Evolutionary conservation across 30 jellyfish, hydroid and myxozoan genomes (phyloP), one percentile per base, ranked within the genome.

Genomic region (Mastigias papua): DNA sequence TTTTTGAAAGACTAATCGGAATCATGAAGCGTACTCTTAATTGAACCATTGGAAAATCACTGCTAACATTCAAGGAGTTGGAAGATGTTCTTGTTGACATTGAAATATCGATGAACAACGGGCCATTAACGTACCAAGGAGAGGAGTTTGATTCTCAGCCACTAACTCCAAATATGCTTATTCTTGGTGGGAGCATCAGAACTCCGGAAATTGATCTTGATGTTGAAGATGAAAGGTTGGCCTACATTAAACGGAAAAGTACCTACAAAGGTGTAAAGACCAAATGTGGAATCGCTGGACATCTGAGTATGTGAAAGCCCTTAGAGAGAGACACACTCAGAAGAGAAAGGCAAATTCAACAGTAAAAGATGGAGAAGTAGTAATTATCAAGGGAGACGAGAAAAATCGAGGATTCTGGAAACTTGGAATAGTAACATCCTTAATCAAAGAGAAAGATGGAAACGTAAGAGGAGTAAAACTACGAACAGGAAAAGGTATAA

Each of bases 41-140:
- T 69, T 51, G 73, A 61, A 64, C 49, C 19, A 35, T 84, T 20
- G 93, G 93, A 3, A 60, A 34, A 35, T 28, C 51, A 15, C 23
- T 69, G 62, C 93, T 84, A 21, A 58, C 37, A 16, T 84, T 84
- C 42, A 30, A 22, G 9, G 93, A 84, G 58, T 88, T 84, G 22
- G 93, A 84, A 51, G 93, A 84, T 32, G 93, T 84, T 2, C 65
- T 60, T 3, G 27, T 84, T 1, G 89, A 84, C 35, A 88, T 84
- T 78, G 93, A 84, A 54, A 42, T 80, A 51, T 26, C 81, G 1
- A 71, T 84, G 80, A 84, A 84, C 89, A 84, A 84, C 64, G 89
- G 93, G 25, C 93, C 81, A 0, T 65, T 84, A 30, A 21, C 80
- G 69, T 84, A 84, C 79, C 93, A 84, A 70, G 93, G 93, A 70